Conservation (phyloP, 30 jellyfish, hydroid and myxozoan species). For the Catostylus mosaicus region DNA sequence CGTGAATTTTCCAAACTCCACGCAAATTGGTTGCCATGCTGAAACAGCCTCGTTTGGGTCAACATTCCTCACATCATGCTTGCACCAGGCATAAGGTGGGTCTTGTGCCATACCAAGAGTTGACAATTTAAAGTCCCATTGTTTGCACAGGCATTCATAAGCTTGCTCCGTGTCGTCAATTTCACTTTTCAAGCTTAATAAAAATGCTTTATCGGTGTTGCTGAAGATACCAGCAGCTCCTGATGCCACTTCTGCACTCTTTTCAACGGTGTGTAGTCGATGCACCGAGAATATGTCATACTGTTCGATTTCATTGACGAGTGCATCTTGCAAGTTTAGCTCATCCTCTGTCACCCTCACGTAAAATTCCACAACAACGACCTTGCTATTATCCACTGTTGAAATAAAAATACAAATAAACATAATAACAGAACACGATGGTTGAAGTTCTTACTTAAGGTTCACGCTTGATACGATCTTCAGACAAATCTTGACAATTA, state of each 20-base stretch:
- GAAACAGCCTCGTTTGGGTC: background rate
- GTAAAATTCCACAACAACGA: constrained; percentile 10
- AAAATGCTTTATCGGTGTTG: constrained; percentile 25
- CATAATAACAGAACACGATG: too few relatives aligned
- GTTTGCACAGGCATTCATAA: constrained; percentile 35
- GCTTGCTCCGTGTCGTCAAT: constrained; percentile 25
- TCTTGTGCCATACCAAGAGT: background rate
- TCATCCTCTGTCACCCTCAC: constrained; percentile 10
- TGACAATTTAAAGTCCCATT: constrained; percentile 24
- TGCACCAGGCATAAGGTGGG: constrained; percentile 28
- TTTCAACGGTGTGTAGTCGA: constrained; percentile 15
- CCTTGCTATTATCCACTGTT: background rate
- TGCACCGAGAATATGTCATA: constrained; percentile 45
- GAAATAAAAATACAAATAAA: background rate
- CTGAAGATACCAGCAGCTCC: constrained; percentile 51
- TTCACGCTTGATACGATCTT: too few relatives aligned
- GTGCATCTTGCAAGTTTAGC: constrained; percentile 6
- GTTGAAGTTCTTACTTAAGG: too few relatives aligned
- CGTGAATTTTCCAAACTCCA: constrained; percentile 35
- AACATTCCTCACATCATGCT: background rate
- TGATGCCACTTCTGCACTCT: constrained; percentile 43
- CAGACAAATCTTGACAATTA: too few relatives aligned
- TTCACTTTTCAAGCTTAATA: constrained; percentile 59
- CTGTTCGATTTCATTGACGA: constrained; percentile 59
- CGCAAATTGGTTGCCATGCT: constrained; percentile 1